Base-by-base conservation (phyloP, 1,140 invertebrate species). In the Leguminivora glycinivorella region DNA sequence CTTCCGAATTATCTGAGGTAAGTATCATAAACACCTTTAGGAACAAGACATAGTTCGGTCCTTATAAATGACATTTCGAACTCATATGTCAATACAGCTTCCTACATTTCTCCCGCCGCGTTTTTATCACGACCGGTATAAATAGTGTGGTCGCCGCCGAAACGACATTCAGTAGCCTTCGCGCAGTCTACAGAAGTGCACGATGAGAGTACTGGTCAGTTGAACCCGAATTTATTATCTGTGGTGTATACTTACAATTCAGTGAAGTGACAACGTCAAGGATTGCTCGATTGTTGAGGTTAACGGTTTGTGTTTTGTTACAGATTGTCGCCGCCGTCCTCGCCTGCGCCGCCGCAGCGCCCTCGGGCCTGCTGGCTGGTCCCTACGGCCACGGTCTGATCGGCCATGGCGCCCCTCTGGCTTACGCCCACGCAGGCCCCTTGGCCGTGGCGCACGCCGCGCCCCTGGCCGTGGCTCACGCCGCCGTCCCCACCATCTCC, bases 261-360 rank as follows among this genome's bases (percentile, higher is more conserved):
- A 52, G 47, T 52, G 47, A 52, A 52, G 47, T 52, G 47, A 22
- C 47, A 52, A 52, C 19, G 43, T 17, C 4, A 52, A 22, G 47
- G 47, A 52, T 52, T 52, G 47, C 7, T 52, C 19, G 7, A 52
- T n/a, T 7, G 47, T 22, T 2, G 19, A 52, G 47, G 47, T 52
- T 52, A 52, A 22, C 19, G 47, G 19, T 43, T 22, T 0, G 1
- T 52, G 47, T 52, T 52, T 22, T 52, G 47, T 52, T 73, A 56
- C 84, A 90, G 87, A 89, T 89, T 81, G 82, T 88, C 78, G 82
- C 83, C 86, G 86, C 85, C 83, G 78, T 90, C 84, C 85, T 87
- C 83, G 84, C 85, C 82, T 88, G 82, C 85, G 87, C 84, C 85
- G 83, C 85, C 82, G 86, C 88, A 76, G 87, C 83, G 73, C 85